Conservation (phyloP, 2,888 invertebrate genomes). For the Oscheius myriophilus region DNA sequence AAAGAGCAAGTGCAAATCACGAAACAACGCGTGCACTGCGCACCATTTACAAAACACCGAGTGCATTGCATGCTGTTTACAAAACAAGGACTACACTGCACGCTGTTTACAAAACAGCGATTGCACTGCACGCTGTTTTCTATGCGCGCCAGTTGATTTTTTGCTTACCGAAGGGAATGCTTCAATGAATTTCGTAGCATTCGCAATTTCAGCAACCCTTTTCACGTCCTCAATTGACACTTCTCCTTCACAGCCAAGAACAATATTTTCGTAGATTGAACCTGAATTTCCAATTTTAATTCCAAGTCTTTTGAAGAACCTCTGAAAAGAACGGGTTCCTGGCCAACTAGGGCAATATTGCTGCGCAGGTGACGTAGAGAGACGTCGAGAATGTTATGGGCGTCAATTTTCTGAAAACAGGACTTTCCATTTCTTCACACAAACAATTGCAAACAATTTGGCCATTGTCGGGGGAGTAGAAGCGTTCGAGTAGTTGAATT, state of each 20-base stretch:
- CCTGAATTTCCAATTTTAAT: no score
- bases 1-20: no score
- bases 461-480: slow-evolving; percentile 70
- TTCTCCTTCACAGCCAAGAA: slow-evolving; percentile 38
- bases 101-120: no score
- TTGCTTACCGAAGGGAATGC: slow-evolving; percentile 39
- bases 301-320: slow-evolving; percentile 2
- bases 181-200: slow-evolving; percentile 52
- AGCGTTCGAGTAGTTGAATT: slow-evolving; percentile 71
- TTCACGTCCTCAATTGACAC: slow-evolving; percentile 41
- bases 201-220: slow-evolving; percentile 45
- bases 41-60: no score
- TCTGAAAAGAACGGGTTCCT: slow-evolving; percentile 58
- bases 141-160: no score
- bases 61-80: no score
- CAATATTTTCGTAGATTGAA: slow-evolving; percentile 47
- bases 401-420: slow-evolving; percentile 47
- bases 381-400: slow-evolving; percentile 37
- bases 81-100: no score
- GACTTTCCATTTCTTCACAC: neutral
- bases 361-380: slow-evolving; percentile 46
- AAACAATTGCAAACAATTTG: slow-evolving; percentile 55
- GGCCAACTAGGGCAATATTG: slow-evolving; percentile 57
- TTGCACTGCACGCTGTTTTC: no score
- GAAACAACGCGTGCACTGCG: no score